Evolutionary conservation across 1,140 invertebrate genomes (phyloP).

Genomic region (Triops longicaudatus): DNA sequence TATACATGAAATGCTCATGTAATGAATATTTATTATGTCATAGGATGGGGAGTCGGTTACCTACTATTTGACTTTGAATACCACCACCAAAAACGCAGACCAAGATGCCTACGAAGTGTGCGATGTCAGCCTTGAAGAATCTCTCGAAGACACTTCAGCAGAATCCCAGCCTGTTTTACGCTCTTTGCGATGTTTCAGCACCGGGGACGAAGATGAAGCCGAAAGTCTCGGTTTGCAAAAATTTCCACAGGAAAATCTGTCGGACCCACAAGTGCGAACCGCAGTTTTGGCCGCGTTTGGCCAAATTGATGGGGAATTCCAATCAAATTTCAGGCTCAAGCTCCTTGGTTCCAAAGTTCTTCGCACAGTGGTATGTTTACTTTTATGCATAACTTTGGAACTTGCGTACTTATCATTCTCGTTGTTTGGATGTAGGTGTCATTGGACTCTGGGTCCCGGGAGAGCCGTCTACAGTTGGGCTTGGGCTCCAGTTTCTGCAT

Average conservation of each 20-base stretch:
- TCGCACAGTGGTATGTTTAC: background rate
- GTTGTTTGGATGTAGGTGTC: constrained; percentile 13
- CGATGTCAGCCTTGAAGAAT: constrained; percentile 26
- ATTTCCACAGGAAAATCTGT: background rate
- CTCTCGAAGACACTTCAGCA: constrained; percentile 12
- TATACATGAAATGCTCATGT: too few relatives aligned
- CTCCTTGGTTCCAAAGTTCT: constrained; percentile 3
- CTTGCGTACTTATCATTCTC: background rate
- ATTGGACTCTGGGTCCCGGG: constrained; percentile 21
- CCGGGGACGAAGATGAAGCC: constrained; percentile 20
- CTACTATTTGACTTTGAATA: constrained; percentile 21
- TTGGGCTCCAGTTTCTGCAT: constrained; percentile 24
- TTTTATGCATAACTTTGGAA: background rate
- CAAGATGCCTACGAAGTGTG: constrained; percentile 17
- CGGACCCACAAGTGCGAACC: background rate
- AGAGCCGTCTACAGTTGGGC: constrained; percentile 18
- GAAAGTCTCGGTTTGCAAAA: constrained; percentile 16
- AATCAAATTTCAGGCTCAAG: constrained; percentile 22
- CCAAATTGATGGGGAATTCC: constrained; percentile 23
- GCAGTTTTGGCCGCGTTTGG: constrained; percentile 17
- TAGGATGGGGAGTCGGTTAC: background rate
- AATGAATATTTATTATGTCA: background rate
- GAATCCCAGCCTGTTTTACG: constrained; percentile 18
- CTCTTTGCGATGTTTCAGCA: constrained; percentile 24
- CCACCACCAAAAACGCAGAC: background rate